Evolutionary conservation across 2,797 vertebrate species (phyloP), one percentile per base, ranked within the genome.

Genomic region (Octomys mimax): DNA sequence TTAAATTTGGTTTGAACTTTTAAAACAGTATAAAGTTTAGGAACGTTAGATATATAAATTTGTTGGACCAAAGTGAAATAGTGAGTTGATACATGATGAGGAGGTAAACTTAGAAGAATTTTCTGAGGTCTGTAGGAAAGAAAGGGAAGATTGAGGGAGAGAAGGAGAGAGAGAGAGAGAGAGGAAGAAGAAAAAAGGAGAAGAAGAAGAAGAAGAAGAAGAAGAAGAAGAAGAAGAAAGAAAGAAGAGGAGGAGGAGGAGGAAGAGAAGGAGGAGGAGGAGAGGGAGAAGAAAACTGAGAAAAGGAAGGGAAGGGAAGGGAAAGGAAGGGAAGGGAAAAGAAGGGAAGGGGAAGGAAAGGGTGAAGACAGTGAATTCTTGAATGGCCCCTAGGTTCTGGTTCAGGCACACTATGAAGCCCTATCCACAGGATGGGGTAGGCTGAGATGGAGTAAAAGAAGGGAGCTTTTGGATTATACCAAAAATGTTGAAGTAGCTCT

Each of bases 401-500:
- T 8, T 75, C 73, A 71, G 59, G 70, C 64, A 28, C 9, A 13
- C 21, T 57, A 75, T 9, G 26, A 92, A 13, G 42, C 80, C 7
- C 18, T 54, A 3, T 89, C 77, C 46, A 54, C 24, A 54, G 10
- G 39, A 31, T 49, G 10, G 4, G 2, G 5, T 49, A 77, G 31
- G 21, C 2, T 18, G 22, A 77, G 28, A 68, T 2, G 2, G 26
- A 33, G 66, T 2, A 31, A 49, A 33, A 66, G 33, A 42, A 61
- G 28, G 77, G 33, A 90, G 52, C 78, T 84, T 91, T 93, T 39
- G 18, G n/a, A 70, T 2, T 36, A 46, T 86, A 10, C 28, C 49
- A 57, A 49, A 95, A 96, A 90, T 81, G 49, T 49, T 26, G 59
- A 80, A 78, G 33, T 89, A 12, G 75, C 52, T 89, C 24, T 64